phyloP scores from a whole-genome alignment of 2,113 vertebrate genomes.

The Acanthochromis polyacanthus region DNA sequence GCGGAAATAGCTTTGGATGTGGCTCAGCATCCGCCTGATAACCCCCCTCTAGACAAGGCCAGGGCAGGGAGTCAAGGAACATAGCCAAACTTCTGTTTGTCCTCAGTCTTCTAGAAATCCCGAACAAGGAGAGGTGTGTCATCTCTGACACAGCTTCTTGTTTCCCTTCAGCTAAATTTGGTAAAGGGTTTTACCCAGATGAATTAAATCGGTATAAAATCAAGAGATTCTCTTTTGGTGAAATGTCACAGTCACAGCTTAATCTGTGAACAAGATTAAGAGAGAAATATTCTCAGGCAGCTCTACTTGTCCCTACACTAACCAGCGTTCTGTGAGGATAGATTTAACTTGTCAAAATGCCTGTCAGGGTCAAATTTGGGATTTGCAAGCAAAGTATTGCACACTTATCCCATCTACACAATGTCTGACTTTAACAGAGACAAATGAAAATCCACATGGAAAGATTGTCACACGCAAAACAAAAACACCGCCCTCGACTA shows the following conservation, averaged over 20 bases:
- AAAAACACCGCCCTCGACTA: conserved; percentile 45
- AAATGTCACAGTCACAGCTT: conserved; percentile 29
- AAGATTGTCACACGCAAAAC: conserved; percentile 63
- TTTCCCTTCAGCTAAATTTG: conserved; percentile 54
- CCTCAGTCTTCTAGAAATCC: conserved; percentile 54
- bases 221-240: conserved; percentile 6
- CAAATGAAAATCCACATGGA: conserved; percentile 75
- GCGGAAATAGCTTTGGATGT: conserved; percentile 61
- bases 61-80: conserved; percentile 56
- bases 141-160: conserved; percentile 29
- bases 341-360: conserved; percentile 63
- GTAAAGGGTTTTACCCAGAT: conserved; percentile 14
- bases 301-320: conserved; percentile 1
- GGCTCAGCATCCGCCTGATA: conserved; percentile 67
- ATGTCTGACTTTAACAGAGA: conserved; percentile 63
- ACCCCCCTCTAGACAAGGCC: conserved; percentile 50
- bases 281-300: conserved; percentile 17
- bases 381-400: conserved; percentile 56
- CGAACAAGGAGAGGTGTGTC: conserved; percentile 33
- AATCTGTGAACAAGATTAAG: conserved; percentile 55
- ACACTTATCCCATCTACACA: conserved; percentile 73
- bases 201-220: conserved; percentile 33
- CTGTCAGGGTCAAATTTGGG: conserved; percentile 52
- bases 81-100: conserved; percentile 64
- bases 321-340: conserved; percentile 20